Conservation (phyloP, 2,797 vertebrate species). For the Enteromius thamalakanensis region DNA sequence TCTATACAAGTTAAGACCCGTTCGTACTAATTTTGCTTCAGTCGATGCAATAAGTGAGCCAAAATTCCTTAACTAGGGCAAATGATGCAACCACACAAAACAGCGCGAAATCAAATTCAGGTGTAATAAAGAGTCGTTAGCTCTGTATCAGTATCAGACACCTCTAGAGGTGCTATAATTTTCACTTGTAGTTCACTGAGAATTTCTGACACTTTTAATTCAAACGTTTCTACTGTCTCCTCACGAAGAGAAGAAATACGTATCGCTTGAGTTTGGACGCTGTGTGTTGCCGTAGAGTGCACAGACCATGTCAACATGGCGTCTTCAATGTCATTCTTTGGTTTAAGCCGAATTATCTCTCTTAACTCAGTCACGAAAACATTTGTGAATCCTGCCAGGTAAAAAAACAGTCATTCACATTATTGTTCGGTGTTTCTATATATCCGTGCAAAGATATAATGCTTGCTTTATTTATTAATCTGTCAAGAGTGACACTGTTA, state of each 20-base stretch:
- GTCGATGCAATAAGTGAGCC: background rate
- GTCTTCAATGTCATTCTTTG: constrained; percentile 82
- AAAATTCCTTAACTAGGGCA: background rate
- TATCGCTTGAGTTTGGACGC: constrained; percentile 8
- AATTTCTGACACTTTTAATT: background rate
- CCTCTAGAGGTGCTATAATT: background rate
- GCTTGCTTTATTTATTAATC: background rate
- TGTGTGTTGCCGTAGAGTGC: constrained; percentile 40
- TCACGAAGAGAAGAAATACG: constrained; percentile 29
- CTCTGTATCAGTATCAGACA: background rate
- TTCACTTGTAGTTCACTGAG: background rate
- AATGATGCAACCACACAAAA: constrained; percentile 21
- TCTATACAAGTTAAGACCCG: background rate
- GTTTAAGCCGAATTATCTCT: constrained; percentile 72
- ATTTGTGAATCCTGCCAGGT: constrained; percentile 75
- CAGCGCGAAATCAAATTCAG: background rate
- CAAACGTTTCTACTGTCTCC: background rate
- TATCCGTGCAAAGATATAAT: background rate
- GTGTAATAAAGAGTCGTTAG: background rate
- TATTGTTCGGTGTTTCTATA: background rate
- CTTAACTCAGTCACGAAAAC: constrained; percentile 69
- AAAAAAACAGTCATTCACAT: constrained; percentile 54
- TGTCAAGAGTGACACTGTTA: constrained; percentile 68
- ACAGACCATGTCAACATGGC: constrained; percentile 70
- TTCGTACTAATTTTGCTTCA: background rate